Base-by-base conservation (phyloP, 2,113 vertebrate species). In the Barbus barbus region DNA sequence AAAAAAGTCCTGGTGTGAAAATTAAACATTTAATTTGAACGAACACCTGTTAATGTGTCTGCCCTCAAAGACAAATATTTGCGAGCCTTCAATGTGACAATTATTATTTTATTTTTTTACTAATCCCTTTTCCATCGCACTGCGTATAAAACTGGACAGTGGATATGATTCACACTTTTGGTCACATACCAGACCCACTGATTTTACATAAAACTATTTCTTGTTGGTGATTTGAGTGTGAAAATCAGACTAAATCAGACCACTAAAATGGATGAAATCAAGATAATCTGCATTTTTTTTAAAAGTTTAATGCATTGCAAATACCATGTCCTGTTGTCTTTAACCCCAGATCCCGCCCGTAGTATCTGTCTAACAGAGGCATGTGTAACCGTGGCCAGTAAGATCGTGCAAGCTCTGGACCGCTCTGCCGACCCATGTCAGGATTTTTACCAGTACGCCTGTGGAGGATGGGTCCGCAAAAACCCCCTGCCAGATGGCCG, bases 381-480 rank as follows among this genome's bases (percentile, higher is more conserved):
- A 7, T 99, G 98, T 9, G 63, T 99, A 76, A 96, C 92, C 0
- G 97, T 99, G 88, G 96, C 98, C 81, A 96, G 96, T 76, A 97
- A 97, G 92, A 98, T 99, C 71, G 93, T 96, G 84, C 98, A 98
- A 90, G 96, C 97, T 1, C 92, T 99, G 91, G 97, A 99, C 89
- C 95, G 92, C 11, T 89, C 90, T 8, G 91, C 73, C 0, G 95
- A 97, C 90, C 98, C 98, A 0, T 99, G 98, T 85, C 94, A 96
- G n/a, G 97, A 99, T 91, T 99, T 99, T 92, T 99, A 99, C 91
- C 96, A 97, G 90, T 99, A 96, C 26, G 96, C 98, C 0, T 99
- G 98, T 0, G 98, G 98, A 2, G 98, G 97, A 26, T 99, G 97
- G 98, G 96, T 97, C 87, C 95, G 94, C 87, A 96, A 96, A 83